Base-by-base conservation (phyloP, 2,888 invertebrate species). In the Acleris emargana region DNA sequence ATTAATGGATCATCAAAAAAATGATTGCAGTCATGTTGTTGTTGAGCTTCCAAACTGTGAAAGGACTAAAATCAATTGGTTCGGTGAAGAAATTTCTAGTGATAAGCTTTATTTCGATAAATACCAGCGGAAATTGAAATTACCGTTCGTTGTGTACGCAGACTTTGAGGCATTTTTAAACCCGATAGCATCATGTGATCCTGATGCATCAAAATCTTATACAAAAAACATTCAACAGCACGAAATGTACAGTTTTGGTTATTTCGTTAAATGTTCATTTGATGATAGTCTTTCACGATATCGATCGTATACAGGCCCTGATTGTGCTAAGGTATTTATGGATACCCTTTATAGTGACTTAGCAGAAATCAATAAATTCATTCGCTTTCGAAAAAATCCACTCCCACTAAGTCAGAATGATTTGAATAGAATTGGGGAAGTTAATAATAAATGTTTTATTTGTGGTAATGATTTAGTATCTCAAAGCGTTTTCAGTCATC, bases 81-180 rank as follows among this genome's bases (percentile, higher is more conserved):
- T 45, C 17, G 47, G 47, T 25, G n/a, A 45, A 20, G 43, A 57
- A 43, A 17, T 25, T 17, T 9, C 25, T 17, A 71, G 68, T 25
- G 52, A 71, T 60, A 71, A 47, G 43, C 25, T 73, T 49, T 52
- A 42, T 16, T 74, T 71, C 68, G 64, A 71, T 42, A 66, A 66
- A 13, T 72, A 53, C 52, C 17, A 69, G 7, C 68, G 61, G 43
- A 71, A 68, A 58, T 13, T 64, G 16, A 63, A 67, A 42, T 54
- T 71, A 18, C 70, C 73, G 9, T 74, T 73, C 62, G 72, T 71
- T 32, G 32, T 71, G 9, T 73, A 74, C 63, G 71, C 72, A 17
- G 67, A 74, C 57, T 74, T 74, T 62, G 73, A 73, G 53, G 63
- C 72, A 7, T 71, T 76, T 68, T 62, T 74, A 58, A 74, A 68